Evolutionary conservation across 2,113 vertebrate genomes (phyloP), one percentile per base, ranked within the genome.

Genomic region (Cochlearius cochlearius): DNA sequence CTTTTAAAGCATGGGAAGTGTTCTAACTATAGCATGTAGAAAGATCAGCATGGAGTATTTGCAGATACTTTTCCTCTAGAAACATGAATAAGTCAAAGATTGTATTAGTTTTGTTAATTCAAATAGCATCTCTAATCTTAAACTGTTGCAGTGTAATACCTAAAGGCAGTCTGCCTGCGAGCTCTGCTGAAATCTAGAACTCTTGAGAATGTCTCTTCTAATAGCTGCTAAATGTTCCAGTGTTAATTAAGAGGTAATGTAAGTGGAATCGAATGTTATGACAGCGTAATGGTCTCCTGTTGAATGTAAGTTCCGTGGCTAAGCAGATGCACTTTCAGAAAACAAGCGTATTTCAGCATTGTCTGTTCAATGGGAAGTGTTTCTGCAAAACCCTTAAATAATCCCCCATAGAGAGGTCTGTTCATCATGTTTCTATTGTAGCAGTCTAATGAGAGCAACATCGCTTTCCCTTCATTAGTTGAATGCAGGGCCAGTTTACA

Each of bases 231-330:
- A 97, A 93, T 93, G 88, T 93, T 96, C 85, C 41, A 90, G 15
- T 87, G 81, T 96, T 97, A 97, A 95, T 96, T 94, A 92, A 91
- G 94, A 84, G 75, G 56, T 92, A 88, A 77, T 91, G 73, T 81
- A 67, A 79, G 20, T 88, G 79, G 63, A 96, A 95, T 76, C n/a
- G 15, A 81, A 80, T 94, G 80, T 93, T 90, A 91, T 71, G 72
- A 78, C 69, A 97, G 52, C 1, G 0, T 94, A 88, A 92, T 84
- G 32, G 68, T 97, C 85, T 96, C 60, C 85, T 92, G 71, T 91
- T 96, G 86, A 95, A 93, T 73, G 41, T 53, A 91, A 74, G 94
- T 96, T 97, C 90, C 36, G 13, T 88, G 59, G 58, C 88, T 95
- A 96, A 94, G 34, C 68, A 85, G 58, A 72, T 45, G 53, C 43